phyloP scores from a whole-genome alignment of 2,797 vertebrate species.

The Poliocrania exsul region DNA sequence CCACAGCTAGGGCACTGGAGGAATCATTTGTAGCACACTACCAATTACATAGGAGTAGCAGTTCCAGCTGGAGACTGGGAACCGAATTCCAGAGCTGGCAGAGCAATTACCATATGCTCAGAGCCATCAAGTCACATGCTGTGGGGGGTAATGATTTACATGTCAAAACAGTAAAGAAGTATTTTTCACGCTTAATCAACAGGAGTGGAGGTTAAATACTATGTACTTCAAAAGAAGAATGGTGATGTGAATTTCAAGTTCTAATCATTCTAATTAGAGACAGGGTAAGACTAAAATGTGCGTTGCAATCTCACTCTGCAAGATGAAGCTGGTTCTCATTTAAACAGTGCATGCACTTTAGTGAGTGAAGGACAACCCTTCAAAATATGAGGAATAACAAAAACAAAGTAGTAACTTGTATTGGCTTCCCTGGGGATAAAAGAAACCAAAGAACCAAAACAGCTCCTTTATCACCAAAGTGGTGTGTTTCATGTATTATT shows the following conservation, averaged over 20 bases:
- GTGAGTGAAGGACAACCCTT: neutral
- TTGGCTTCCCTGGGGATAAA: neutral
- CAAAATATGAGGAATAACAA: neutral
- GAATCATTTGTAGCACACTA: neutral
- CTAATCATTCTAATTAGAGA: neutral
- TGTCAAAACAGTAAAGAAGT: neutral
- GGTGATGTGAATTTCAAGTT: neutral
- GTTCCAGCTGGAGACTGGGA: neutral
- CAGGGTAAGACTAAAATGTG: neutral
- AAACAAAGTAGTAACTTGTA: neutral
- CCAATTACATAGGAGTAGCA: neutral
- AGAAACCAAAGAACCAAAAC: rapidly evolving
- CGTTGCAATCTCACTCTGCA: neutral
- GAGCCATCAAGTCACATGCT: neutral
- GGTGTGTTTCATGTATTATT: neutral
- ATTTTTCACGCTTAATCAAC: neutral
- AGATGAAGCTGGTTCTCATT: neutral
- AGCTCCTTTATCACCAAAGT: neutral
- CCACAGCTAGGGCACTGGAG: neutral
- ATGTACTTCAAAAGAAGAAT: neutral
- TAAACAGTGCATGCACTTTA: neutral
- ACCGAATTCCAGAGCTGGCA: neutral
- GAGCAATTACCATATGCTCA: neutral
- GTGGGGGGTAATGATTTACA: neutral
- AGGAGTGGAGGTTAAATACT: neutral